Evolutionary conservation across 2,888 invertebrate genomes (phyloP), one percentile per base, ranked within the genome.

Genomic region (Onchidella celtica): DNA sequence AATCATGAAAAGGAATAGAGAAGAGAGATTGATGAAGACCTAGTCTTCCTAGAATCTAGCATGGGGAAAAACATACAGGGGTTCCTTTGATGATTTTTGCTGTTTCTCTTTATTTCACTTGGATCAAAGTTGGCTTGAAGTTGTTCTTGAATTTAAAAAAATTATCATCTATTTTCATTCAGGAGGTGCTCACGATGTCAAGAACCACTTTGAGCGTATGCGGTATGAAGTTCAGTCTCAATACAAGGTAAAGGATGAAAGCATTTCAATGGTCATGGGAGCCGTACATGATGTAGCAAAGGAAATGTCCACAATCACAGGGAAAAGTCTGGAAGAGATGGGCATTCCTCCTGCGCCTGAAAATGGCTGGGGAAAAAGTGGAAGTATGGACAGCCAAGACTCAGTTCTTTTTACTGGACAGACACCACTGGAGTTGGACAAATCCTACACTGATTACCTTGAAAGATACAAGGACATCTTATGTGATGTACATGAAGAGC

Each of bases 201-300:
- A 79, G 21, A 32, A 70, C 21, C 72, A 59, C 14, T 79, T 79
- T 65, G 73, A 73, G 4, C 73, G 66, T 11, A 70, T 79, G 65
- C 65, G 79, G 0, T 65, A 73, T 57, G 79, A 79, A 29, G 73
- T 79, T 6, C n/a, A 73, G 36, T 14, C 65, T 6, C 73, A 79
- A 29, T 79, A 79, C 66, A 73, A 79, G n/a, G 55, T 57, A 32
- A 79, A 79, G 27, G 79, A 79, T 34, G 79, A 72, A 3, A 65
- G 65, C 59, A n/a, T 79, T 1, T 34, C 27, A 0, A 65, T 79
- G 79, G 79, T 73, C 1, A 57, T 79, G 38, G 11, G 17, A 38
- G 73, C 29, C n/a, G 73, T 79, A 6, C n/a, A 36, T 3, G n/a
- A 32, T 29, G 63, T 79, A 4, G 40, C 79, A 2, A 21, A 47